Conservation (phyloP, 2,113 vertebrate genomes). For the Callipepla squamata region DNA sequence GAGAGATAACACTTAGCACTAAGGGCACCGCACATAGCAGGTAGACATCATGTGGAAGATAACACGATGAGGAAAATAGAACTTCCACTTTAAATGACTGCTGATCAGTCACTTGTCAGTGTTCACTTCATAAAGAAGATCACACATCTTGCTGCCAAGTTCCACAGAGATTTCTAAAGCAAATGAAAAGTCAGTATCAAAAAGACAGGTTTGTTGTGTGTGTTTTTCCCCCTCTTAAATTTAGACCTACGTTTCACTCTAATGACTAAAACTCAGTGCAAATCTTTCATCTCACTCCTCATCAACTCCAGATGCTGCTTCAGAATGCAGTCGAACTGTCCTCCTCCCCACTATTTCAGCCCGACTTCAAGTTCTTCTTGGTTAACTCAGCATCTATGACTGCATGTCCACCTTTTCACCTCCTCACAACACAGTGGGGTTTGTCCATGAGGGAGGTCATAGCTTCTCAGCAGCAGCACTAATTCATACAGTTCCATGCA, state of each 20-base stretch:
- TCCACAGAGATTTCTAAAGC: neutral
- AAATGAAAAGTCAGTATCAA: neutral
- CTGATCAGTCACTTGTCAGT: neutral
- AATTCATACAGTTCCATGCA: rapidly evolving
- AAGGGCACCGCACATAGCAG: neutral
- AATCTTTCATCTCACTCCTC: neutral
- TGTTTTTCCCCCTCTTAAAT: no score
- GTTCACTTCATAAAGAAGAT: neutral
- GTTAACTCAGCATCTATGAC: neutral
- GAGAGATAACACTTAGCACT: neutral
- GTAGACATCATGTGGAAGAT: neutral
- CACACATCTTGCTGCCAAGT: neutral
- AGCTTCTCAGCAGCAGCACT: neutral
- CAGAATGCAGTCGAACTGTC: neutral
- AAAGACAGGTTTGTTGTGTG: neutral
- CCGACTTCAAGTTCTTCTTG: neutral
- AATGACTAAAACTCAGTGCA: neutral
- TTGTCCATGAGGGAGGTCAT: neutral
- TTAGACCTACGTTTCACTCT: neutral
- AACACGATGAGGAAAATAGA: neutral
- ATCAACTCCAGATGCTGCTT: neutral
- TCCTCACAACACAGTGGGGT: neutral
- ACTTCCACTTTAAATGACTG: neutral
- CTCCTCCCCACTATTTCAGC: neutral
- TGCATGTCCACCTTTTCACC: neutral